These are phyloP conservation scores for Zelleria hepariella DNA, from an alignment of 2,888 invertebrate species.

Conservation along the genomic window DNA sequence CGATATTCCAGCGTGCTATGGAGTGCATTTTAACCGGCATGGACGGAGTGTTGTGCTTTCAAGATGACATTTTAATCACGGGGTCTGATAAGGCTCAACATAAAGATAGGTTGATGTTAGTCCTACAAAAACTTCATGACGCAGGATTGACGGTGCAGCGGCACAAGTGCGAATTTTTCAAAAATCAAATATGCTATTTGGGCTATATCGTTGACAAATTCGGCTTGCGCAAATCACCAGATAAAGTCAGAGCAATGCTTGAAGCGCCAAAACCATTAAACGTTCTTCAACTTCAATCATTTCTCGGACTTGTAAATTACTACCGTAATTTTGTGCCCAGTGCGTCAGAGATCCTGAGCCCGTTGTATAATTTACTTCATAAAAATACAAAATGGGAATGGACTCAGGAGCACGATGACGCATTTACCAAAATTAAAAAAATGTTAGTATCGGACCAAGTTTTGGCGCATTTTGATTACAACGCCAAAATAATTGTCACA, in stretches of 20 bases:
- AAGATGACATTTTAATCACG: neutral
- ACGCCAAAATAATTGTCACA: neutral
- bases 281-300: constrained; percentile 3
- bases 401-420: neutral
- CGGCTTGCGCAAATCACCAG: constrained; percentile 1
- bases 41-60: neutral
- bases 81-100: neutral
- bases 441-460: constrained; percentile 3
- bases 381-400: constrained; percentile 5
- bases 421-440: constrained; percentile 2
- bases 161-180: no score
- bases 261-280: neutral
- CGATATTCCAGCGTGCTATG: constrained; percentile 5
- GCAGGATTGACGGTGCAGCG: neutral
- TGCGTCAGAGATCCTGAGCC: constrained; percentile 4
- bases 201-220: neutral
- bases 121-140: neutral
- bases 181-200: neutral
- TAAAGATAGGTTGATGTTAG: neutral
- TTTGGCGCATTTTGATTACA: constrained; percentile 4
- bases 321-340: neutral
- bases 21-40: no score
- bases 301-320: constrained; percentile 4
- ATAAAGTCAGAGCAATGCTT: constrained; percentile 3
- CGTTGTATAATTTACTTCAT: neutral